Evolutionary conservation across 2,888 invertebrate species (phyloP).

Genomic region (Epistrophe grossulariae): DNA sequence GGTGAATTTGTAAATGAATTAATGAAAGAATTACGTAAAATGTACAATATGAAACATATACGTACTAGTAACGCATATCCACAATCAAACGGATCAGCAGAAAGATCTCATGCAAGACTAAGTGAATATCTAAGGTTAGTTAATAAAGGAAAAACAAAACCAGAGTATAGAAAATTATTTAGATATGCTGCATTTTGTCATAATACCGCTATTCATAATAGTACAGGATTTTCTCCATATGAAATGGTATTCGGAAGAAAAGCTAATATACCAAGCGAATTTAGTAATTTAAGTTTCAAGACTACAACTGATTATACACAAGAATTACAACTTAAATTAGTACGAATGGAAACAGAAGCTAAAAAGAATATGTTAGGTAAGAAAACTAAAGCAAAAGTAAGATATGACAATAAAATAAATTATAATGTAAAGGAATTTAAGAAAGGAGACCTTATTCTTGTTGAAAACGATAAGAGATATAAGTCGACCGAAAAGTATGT

Average conservation of each 20-base stretch:
- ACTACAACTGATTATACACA: too few species aligned
- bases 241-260: too few species aligned
- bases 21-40: conserved; percentile 34
- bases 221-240: too few species aligned
- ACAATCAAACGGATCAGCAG: conserved; percentile 22
- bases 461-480: background rate
- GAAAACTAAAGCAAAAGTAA: background rate
- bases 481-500: background rate
- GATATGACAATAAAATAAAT: background rate
- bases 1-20: conserved; percentile 31
- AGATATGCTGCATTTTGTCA: too few species aligned
- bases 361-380: background rate
- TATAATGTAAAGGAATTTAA: background rate
- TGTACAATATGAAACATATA: conserved; percentile 26
- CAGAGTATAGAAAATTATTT: too few species aligned
- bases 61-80: conserved; percentile 31
- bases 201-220: too few species aligned
- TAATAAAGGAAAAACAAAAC: too few species aligned
- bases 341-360: too few species aligned
- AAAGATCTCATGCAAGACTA: conserved; percentile 8
- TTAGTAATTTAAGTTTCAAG: too few species aligned
- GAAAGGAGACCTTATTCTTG: background rate
- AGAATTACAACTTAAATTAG: too few species aligned
- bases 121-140: background rate
- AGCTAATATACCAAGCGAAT: too few species aligned